Evolutionary conservation across 92 coral and sea anemone species (phyloP), one percentile per base, ranked within the genome.

Genomic region (Porites lobata): DNA sequence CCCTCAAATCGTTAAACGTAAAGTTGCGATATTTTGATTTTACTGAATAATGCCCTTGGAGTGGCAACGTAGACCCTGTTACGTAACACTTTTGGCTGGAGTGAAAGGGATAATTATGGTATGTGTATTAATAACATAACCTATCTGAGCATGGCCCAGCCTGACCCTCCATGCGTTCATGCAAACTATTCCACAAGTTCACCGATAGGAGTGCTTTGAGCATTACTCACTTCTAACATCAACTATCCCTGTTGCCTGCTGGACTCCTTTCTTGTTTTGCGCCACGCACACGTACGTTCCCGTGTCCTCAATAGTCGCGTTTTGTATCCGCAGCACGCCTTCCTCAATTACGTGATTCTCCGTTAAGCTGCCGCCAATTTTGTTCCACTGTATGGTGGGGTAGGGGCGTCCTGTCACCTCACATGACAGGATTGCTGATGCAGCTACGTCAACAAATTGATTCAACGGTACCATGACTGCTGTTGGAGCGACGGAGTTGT

Each of bases 241-340:
- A 38, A 97, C 68, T 18, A 94, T 91, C 9, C 94, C 87, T 0
- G 98, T 95, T 12, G 97, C 98, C 70, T 97, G 98, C 68, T 94
- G 69, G 13, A 94, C 97, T 8, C 99, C 99, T 64, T 94, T 92
- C 74, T 63, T 79, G 93, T 97, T 97, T 85, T 89, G 94, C 9
- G 97, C 98, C 9, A 97, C 89, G 53, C 99, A 97, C 51, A 97
- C 94, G 77, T 95, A 97, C 88, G 92, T 93, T 14, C 99, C 99
- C 59, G 92, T 94, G 70, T 97, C 98, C 29, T 90, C 85, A 74
- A 80, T 81, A n/a, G 92, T 86, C 18, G 90, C 87, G 76, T 95
- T 86, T 4, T 61, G 89, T 71, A 97, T 92, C 32, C 67, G 81
- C 65, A 97, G 80, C 38, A 85, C 83, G 69, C 90, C 92, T 75